Base-by-base conservation (phyloP, 2,888 invertebrate species). In the Frankliniella intonsa region DNA sequence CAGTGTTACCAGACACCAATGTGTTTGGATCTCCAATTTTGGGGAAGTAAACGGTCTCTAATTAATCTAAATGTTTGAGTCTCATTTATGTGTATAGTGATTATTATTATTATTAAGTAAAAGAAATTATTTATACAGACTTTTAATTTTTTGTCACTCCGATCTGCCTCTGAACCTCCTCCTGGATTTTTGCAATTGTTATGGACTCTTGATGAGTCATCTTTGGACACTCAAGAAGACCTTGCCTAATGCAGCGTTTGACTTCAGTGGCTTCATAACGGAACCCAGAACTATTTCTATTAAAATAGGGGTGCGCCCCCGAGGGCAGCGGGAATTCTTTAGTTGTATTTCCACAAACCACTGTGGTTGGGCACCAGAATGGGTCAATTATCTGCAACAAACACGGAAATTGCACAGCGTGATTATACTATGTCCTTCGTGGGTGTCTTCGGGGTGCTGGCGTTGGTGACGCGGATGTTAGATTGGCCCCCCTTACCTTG, bases 131-230 rank as follows among this genome's bases (percentile, higher is more conserved):
- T 38, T 38, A 3, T 38, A 38, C 38, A 38, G 38, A 38, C 38
- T 38, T 38, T 38, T 38, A 38, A 38, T 38, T 55, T 55, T 38
- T 55, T 55, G 55, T 12, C 7, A 93, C 92, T 8, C 93, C 93
- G 62, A 94, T 85, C 88, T 94, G 93, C 81, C 90, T 90, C 83
- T 94, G 89, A 86, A 95, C 90, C 80, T 92, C 91, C 86, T 95
- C 95, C 86, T 93, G 91, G 83, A 95, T 88, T 86, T 92, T 91
- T 0, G 94, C 93, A 83, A 95, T 88, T 19, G 92, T 88, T 82
- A 94, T 87, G 80, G 92, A 93, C 84, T 94, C 93, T 81, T 91
- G 90, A 84, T 93, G 69, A 0, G 25, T 76, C 69, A 76, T 76
- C 69, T 76, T 76, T 0, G 25, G 69, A 76, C 69, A 25, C 25